Conservation (phyloP, 2,113 vertebrate genomes). For the Motacilla alba region DNA sequence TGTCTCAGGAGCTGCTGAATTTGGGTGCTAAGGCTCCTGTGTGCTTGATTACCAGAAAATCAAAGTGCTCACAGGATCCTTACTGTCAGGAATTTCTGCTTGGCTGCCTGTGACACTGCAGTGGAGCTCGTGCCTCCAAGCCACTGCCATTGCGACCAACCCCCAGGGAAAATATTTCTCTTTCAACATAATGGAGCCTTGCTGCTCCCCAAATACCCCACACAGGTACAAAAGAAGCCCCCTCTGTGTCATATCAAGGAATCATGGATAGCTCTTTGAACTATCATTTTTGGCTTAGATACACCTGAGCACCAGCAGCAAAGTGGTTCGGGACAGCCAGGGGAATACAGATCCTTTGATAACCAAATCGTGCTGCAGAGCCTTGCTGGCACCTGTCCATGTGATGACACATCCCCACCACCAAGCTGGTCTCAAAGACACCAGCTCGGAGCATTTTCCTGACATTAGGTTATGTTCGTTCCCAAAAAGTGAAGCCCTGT, state of each 20-base stretch:
- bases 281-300: background rate
- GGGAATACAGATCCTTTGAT: background rate
- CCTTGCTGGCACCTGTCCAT: background rate
- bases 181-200: background rate
- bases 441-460: background rate
- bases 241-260: rapidly evolving
- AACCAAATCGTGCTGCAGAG: background rate
- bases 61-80: background rate
- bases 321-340: background rate
- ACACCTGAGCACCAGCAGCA: background rate
- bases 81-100: background rate
- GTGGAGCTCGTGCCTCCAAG: background rate
- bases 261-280: background rate
- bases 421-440: background rate
- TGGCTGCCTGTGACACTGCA: rapidly evolving
- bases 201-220: background rate
- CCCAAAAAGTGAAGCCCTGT: background rate
- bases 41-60: background rate
- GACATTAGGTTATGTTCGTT: background rate
- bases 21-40: background rate
- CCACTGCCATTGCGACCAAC: rapidly evolving
- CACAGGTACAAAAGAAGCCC: background rate
- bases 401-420: rapidly evolving
- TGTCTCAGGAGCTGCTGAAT: background rate
- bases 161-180: background rate